Evolutionary conservation across 2,113 vertebrate genomes (phyloP).

Genomic region (Mirza zaza): DNA sequence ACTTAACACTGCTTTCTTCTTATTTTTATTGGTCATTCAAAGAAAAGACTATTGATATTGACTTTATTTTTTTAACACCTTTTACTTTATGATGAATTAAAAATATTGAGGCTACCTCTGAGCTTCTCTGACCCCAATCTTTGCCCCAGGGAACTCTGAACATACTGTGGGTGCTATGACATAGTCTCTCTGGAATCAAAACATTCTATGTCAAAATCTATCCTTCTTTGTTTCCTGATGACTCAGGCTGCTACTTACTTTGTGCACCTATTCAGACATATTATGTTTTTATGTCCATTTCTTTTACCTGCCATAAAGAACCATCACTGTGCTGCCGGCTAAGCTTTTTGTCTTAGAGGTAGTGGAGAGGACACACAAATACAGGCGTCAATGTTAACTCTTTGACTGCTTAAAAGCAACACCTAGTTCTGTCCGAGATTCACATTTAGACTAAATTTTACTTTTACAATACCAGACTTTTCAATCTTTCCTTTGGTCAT

Average conservation of each 20-base stretch:
- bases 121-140: not conserved
- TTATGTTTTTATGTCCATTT: conserved; percentile 68
- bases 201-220: conserved; percentile 56
- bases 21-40: conserved; percentile 67
- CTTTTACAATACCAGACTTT: not conserved
- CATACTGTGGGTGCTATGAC: not conserved
- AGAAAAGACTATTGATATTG: conserved; percentile 26
- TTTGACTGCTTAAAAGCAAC: not conserved
- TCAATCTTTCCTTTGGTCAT: not conserved
- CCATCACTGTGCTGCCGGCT: conserved; percentile 16
- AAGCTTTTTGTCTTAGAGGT: conserved; percentile 35
- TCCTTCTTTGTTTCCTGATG: conserved; percentile 55
- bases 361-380: conserved; percentile 35
- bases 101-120: not conserved
- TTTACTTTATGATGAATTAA: not conserved
- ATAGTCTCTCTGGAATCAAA: conserved; percentile 45
- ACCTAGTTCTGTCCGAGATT: not conserved
- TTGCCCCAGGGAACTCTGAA: not conserved
- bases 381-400: not conserved
- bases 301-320: conserved; percentile 56
- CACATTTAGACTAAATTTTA: not conserved
- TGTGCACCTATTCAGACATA: conserved; percentile 34
- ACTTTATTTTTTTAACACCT: conserved; percentile 34
- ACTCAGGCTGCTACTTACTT: conserved; percentile 54
- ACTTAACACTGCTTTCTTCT: conserved; percentile 62